Base-by-base conservation (phyloP, 1,140 invertebrate species). In the Panagrolaimus sp. region DNA sequence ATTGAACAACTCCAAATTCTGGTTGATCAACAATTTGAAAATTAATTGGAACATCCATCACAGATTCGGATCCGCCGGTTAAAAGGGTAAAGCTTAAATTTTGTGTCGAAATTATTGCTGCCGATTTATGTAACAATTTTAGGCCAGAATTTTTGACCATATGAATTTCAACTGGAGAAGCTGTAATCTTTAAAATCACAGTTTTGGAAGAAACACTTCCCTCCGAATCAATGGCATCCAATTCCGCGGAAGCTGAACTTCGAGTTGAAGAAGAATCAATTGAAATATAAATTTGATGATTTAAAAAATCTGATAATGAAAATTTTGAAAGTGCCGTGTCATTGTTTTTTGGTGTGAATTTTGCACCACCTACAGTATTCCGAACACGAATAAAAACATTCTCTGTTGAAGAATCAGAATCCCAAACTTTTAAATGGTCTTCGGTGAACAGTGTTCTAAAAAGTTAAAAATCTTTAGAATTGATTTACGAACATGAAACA, bases 1-100 rank as follows among this genome's bases (percentile, higher is more conserved):
- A 83, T 70, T 82, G 82, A 43, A 82, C 64, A 21, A 83, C 63
- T 21, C 80, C 80, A 58, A 79, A 77, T 47, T 82, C 71, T 1
- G 80, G 75, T 47, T 78, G 70, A 65, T 78, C 81, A 24, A 82
- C 80, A 8, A 82, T 67, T n/a, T 58, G 38, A 65, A 73, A 82
- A 3, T 44, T 28, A 3, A 83, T 21, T 0, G 73, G 69, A 1
- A 28, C 52, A 58, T 58, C 52, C 21, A 58, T 58, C 2, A n/a
- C 28, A 17, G n/a, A 21, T 14, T 21, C 14, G 77, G 38, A 9
- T 71, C 78, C 9, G 71, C 43, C n/a, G 28, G 8, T 26, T 14
- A 32, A 24, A 78, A 83, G 44, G 79, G 82, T 12, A 63, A 81
- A 77, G 1, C 68, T 58, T n/a, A 81, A 73, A 63, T 81, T 80